Evolutionary conservation across 2,797 vertebrate genomes (phyloP).

Genomic region (Bradypodion pumilum): DNA sequence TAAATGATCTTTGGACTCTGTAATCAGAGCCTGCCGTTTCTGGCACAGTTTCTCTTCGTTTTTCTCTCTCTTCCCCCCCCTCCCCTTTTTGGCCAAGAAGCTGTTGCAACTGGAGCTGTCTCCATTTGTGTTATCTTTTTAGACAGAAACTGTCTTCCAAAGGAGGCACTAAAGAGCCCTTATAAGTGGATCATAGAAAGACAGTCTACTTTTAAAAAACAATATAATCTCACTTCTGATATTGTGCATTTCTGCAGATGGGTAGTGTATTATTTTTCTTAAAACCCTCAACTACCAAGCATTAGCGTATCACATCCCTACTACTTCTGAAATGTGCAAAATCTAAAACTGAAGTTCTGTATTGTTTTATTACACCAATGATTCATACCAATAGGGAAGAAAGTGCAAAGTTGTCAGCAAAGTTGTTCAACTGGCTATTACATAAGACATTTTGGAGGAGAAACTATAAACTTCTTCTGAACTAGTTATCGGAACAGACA

Average conservation of each 20-base stretch:
- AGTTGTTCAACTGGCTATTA: constrained; percentile 47
- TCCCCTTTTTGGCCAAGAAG: constrained; percentile 56
- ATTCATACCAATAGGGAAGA: constrained; percentile 52
- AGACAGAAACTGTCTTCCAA: constrained; percentile 37
- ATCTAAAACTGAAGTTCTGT: constrained; percentile 46
- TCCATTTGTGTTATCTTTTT: constrained; percentile 56
- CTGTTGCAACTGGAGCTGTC: constrained; percentile 58
- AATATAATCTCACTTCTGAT: constrained; percentile 51
- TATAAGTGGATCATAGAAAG: constrained; percentile 53
- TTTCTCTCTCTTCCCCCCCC: not conserved
- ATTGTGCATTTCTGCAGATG: constrained; percentile 44
- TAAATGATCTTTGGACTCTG: constrained; percentile 82
- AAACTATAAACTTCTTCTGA: constrained; percentile 8
- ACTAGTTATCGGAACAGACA: not conserved
- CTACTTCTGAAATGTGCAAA: constrained; percentile 52
- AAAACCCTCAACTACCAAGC: constrained; percentile 56
- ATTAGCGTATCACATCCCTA: constrained; percentile 46
- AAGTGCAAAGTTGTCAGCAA: constrained; percentile 36
- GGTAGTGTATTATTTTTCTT: constrained; percentile 59
- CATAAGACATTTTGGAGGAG: not conserved
- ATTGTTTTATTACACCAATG: constrained; percentile 43
- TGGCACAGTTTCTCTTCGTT: constrained; percentile 45
- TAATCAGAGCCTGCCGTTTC: constrained; percentile 64
- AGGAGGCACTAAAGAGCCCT: constrained; percentile 40
- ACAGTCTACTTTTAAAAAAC: constrained; percentile 49